Evolutionary conservation across 2,113 vertebrate species (phyloP), one percentile per base, ranked within the genome.

Genomic region (Seriola quinqueradiata): DNA sequence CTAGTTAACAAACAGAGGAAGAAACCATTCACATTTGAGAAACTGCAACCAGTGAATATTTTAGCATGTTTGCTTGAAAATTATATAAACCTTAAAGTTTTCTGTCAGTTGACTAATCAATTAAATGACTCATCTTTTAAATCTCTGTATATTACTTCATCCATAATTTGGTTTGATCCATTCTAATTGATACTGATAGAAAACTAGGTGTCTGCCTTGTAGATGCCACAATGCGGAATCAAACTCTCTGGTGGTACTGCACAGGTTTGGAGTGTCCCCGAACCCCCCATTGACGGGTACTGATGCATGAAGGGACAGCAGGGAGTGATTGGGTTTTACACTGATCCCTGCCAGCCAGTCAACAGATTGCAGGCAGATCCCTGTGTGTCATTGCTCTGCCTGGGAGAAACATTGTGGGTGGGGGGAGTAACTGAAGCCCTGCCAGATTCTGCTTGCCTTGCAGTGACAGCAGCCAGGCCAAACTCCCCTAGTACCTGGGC

Each of bases 361-460:
- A 79, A 81, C 89, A 92, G 83, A 90, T 81, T 91, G 89, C 77
- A 61, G 63, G 70, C 76, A 48, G 76, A 73, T 80, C 75, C 61
- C 68, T 0, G 42, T 38, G 5, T 83, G 64, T 50, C 4, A 23
- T 38, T 10, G 6, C 72, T 85, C 48, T 1, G 61, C 71, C 88
- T 19, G 44, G 73, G 75, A 87, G 65, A 52, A 73, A 32, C 46
- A 23, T 66, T 66, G 83, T 77, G 38, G 70, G 72, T 73, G 70
- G 76, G 40, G 23, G 63, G 9, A 86, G 65, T 50, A 79, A 77
- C 60, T 68, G 70, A 72, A 75, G n/a, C 40, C 32, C 42, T 81
- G 82, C 78, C 83, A 85, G 69, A 61, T 12, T 74, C 54, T 68
- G 75, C 72, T 34, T 14, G 25, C 48, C 81, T 83, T 75, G 66